Evolutionary conservation across 2,797 vertebrate genomes (phyloP), one percentile per base, ranked within the genome.

Genomic region (Columba guinea): DNA sequence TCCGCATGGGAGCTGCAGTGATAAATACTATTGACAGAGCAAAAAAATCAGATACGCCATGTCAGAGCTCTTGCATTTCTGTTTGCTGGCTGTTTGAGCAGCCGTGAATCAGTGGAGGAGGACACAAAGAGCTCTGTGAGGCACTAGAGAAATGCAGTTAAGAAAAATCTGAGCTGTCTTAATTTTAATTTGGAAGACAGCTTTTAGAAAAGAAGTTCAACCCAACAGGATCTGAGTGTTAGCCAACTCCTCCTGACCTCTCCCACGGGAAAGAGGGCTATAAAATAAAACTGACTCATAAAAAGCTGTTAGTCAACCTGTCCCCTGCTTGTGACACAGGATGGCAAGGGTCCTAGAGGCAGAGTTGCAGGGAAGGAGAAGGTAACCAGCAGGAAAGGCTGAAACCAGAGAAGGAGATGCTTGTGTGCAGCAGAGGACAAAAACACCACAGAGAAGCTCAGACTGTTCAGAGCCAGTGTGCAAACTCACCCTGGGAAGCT

Each of bases 201-300:
- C 76, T 88, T 55, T 80, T 84, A 83, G 94, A 78, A 89, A 94
- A 87, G 39, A 63, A 63, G 65, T 73, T 77, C 84, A 89, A 22
- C 83, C 78, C 86, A 83, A 88, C 79, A 52, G 87, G 85, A 73
- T 77, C 88, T 93, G 87, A 93, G 83, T 18, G 55, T 77, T 83
- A 71, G 94, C 94, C 92, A 94, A 14, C 52, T 85, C 60, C 51
- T 55, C 46, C 64, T 89, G 90, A 85, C 88, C 90, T 91, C 91
- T 95, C 91, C 79, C 93, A 90, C 90, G 83, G 83, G 94, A 96
- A 96, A 95, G 74, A 82, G 51, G 55, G 48, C 70, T 77, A n/a
- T 92, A 84, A 94, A 82, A 84, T 95, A 89, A 93, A 94, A 88
- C 41, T 0, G 68, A 83, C 51, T 95, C 80, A 95, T 95, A 96